These are phyloP conservation scores for Bettongia penicillata DNA, from an alignment of 2,113 vertebrate genomes.

Conservation along the genomic window DNA sequence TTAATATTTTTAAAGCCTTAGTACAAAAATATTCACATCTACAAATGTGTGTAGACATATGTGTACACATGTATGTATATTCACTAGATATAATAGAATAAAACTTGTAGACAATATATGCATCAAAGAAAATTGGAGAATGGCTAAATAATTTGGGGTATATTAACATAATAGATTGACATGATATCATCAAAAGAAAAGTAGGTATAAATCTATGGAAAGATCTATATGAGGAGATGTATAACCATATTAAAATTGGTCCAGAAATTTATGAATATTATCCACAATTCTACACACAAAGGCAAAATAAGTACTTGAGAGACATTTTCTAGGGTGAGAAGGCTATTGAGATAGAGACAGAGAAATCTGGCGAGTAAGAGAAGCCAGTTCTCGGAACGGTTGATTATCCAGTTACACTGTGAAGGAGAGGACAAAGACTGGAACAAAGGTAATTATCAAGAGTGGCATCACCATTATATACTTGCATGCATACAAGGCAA, in stretches of 20 bases:
- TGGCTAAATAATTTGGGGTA: no score
- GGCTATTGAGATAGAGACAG: background rate
- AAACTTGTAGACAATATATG: no score
- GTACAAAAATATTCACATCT: no score
- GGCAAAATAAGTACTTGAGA: background rate
- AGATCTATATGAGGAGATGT: background rate
- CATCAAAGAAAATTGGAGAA: no score
- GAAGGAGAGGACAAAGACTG: background rate
- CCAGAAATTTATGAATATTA: background rate
- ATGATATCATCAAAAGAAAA: no score
- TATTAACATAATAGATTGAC: no score
- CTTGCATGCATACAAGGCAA: background rate
- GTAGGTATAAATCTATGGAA: no score
- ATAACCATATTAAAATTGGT: background rate
- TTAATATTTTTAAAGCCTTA: no score
- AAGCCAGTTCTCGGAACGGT: background rate
- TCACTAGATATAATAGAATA: no score
- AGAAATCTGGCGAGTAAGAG: background rate
- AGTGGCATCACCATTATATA: slow-evolving; percentile 1
- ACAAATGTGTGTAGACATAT: no score
- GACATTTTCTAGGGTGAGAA: background rate
- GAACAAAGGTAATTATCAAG: background rate
- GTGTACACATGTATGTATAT: no score
- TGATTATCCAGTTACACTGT: background rate
- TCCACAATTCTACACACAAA: background rate